Evolutionary conservation across 2,113 vertebrate genomes (phyloP).

Genomic region (Cephalophus harveyi): DNA sequence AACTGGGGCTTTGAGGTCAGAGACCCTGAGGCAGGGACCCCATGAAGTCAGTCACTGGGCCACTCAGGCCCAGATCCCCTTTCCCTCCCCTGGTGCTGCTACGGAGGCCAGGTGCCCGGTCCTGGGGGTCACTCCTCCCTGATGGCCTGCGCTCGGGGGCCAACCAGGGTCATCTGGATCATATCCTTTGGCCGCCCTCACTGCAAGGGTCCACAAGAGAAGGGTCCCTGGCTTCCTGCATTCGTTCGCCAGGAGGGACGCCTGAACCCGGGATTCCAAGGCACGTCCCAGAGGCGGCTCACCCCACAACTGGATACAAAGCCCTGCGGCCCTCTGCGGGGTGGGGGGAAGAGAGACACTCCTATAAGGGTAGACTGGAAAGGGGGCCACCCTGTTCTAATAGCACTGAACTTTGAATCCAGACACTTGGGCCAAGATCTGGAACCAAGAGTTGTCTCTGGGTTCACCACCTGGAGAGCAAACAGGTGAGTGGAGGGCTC

Average conservation of each 20-base stretch:
- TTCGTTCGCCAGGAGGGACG: fast-evolving
- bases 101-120: neutral
- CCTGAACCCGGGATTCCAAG: fast-evolving
- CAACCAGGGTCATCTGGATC: fast-evolving
- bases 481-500: fast-evolving
- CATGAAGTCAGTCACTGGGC: neutral
- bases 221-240: neutral
- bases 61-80: fast-evolving
- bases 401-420: neutral
- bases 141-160: fast-evolving
- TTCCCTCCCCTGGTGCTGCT: neutral
- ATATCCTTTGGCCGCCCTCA: neutral
- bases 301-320: too few species aligned
- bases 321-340: fast-evolving
- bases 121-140: neutral
- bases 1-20: neutral
- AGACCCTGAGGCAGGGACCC: neutral
- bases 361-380: neutral
- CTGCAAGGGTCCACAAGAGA: neutral
- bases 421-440: neutral
- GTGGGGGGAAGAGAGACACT: too few species aligned
- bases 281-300: neutral
- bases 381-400: neutral
- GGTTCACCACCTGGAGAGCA: fast-evolving
- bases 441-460: fast-evolving